Percentiles rank a stretch among this genome's conserved stretches.
These are phyloP conservation scores for Rhingia campestris DNA, from an alignment of 2,888 invertebrate genomes.

Conservation along the genomic window DNA sequence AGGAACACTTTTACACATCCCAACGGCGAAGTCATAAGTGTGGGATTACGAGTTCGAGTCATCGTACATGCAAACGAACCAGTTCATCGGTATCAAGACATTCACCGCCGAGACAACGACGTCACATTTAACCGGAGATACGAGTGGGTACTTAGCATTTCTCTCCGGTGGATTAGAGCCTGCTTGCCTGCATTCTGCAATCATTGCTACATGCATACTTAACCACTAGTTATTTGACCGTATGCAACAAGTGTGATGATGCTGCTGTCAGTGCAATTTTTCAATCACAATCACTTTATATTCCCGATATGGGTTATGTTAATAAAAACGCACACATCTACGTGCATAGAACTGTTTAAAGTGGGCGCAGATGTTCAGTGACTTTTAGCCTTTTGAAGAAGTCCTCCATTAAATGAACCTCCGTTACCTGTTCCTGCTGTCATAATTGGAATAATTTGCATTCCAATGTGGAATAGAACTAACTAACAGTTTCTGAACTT, in stretches of 20 bases:
- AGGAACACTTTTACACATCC: not conserved
- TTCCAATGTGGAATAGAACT: not conserved
- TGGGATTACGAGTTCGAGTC: slow-evolving; percentile 30
- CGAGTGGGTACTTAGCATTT: slow-evolving; percentile 30
- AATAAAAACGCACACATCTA: slow-evolving; percentile 16
- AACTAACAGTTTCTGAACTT: slow-evolving; percentile 57
- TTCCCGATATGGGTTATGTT: slow-evolving; percentile 22
- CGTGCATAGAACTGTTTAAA: not conserved
- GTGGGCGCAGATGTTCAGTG: slow-evolving; percentile 17
- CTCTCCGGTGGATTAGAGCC: not conserved
- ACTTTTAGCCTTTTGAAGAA: slow-evolving; percentile 34
- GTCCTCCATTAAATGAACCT: slow-evolving; percentile 18
- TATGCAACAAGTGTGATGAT: slow-evolving; percentile 17
- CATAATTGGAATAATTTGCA: not conserved
- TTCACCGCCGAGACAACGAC: slow-evolving; percentile 13
- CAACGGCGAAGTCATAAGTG: slow-evolving; percentile 31
- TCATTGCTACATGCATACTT: slow-evolving; percentile 8
- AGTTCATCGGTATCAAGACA: slow-evolving; percentile 50
- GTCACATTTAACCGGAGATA: slow-evolving; percentile 24
- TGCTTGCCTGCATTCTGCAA: slow-evolving; percentile 13
- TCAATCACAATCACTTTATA: slow-evolving; percentile 31
- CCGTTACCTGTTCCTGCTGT: not conserved
- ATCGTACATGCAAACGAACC: slow-evolving; percentile 42
- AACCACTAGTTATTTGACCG: slow-evolving; percentile 13
- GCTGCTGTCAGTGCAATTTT: slow-evolving; percentile 3